These are phyloP conservation scores for Syngnathus acus DNA, from an alignment of 2,797 vertebrate species.

Conservation along the genomic window DNA sequence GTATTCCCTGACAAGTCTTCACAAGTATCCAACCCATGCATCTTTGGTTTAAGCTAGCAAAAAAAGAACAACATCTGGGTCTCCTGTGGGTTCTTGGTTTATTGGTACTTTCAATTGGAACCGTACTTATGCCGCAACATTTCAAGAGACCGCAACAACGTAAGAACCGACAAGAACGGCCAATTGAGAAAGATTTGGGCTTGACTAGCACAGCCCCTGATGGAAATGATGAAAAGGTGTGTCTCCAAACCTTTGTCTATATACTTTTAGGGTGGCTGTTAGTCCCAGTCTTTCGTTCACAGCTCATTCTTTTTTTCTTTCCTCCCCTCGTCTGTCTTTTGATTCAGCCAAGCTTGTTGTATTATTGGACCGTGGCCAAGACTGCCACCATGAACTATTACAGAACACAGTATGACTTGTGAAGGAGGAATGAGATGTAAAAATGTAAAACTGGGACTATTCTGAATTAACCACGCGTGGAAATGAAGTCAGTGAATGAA, in stretches of 20 bases:
- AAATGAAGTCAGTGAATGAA: slow-evolving; percentile 16
- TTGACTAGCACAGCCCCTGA: neutral
- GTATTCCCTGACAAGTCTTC: too few species aligned
- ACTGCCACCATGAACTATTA: slow-evolving; percentile 43
- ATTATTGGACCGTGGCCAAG: slow-evolving; percentile 49
- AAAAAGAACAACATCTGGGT: too few species aligned
- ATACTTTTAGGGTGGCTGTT: neutral
- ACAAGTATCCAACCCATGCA: too few species aligned
- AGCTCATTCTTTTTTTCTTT: slow-evolving; percentile 12
- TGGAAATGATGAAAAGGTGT: neutral
- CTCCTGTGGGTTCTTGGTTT: too few species aligned
- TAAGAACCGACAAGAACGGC: too few species aligned
- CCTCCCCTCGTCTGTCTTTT: slow-evolving; percentile 18
- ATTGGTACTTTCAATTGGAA: too few species aligned
- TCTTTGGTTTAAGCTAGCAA: too few species aligned
- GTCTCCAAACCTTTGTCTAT: slow-evolving; percentile 7
- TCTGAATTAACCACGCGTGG: slow-evolving; percentile 19
- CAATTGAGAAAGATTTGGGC: neutral
- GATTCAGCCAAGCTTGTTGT: slow-evolving; percentile 38
- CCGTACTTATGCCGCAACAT: too few species aligned
- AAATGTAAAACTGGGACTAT: slow-evolving; percentile 24
- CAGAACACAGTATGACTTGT: slow-evolving; percentile 18
- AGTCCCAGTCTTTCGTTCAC: slow-evolving; percentile 14
- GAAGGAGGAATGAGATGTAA: slow-evolving; percentile 25
- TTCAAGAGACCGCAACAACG: too few species aligned